phyloP scores from a whole-genome alignment of 2,113 vertebrate species.

The Chitala chitala region DNA sequence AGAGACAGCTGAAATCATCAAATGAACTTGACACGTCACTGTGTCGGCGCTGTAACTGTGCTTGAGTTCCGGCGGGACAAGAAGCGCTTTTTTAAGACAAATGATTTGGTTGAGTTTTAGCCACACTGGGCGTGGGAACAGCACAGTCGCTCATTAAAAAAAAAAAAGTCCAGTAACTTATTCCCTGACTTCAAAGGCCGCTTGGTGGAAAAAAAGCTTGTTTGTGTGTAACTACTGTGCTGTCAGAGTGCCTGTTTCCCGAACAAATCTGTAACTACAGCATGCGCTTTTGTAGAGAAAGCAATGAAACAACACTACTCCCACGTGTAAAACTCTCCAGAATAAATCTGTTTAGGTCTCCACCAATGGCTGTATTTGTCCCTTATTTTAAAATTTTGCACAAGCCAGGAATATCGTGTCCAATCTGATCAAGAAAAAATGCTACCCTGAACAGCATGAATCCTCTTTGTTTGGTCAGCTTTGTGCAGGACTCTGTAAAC shows the following conservation, averaged over 20 bases:
- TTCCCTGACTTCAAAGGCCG: slow-evolving; percentile 56
- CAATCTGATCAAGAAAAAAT: background rate
- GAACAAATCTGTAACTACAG: background rate
- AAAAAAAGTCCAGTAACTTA: slow-evolving; percentile 52
- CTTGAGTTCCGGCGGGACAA: slow-evolving; percentile 54
- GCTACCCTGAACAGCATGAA: background rate
- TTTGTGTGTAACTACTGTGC: slow-evolving; percentile 48
- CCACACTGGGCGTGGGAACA: slow-evolving; percentile 64
- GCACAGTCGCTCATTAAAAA: slow-evolving; percentile 46
- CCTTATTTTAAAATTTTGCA: too few relatives aligned
- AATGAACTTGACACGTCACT: slow-evolving; percentile 46
- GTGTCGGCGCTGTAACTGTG: slow-evolving; percentile 36
- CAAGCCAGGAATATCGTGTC: too few relatives aligned
- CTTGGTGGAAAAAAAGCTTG: slow-evolving; percentile 38
- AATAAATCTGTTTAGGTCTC: background rate
- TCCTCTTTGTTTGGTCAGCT: background rate
- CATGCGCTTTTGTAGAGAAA: background rate
- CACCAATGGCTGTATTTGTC: too few relatives aligned
- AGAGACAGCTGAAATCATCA: slow-evolving; percentile 41
- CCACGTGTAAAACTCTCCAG: background rate
- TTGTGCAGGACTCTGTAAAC: background rate
- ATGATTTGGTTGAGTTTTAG: slow-evolving; percentile 54
- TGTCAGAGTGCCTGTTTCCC: background rate
- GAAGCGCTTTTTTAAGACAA: slow-evolving; percentile 59
- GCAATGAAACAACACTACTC: background rate